Base-by-base conservation (phyloP, 64 coral and sea anemone genomes). In the Acropora tenuis region DNA sequence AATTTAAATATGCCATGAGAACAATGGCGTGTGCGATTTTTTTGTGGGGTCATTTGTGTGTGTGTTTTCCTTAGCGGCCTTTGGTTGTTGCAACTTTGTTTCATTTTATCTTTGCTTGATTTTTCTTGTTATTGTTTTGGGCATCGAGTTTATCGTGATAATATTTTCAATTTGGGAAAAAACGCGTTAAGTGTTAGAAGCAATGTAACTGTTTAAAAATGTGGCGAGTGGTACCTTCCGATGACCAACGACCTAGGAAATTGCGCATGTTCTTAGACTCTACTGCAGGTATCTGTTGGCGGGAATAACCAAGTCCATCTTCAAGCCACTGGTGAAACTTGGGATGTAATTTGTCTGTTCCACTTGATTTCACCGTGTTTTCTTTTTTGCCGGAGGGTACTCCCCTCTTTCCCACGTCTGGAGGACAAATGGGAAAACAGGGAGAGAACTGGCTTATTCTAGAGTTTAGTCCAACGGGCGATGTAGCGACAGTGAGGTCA, bases 251-350 rank as follows among this genome's bases (percentile, higher is more conserved):
- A 11, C 60, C 16, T 12, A 15, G 16, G 60, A 63, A 63, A 11
- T 15, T 63, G 7, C 60, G 30, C 30, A 30, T 30, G 11, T 63
- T 63, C 60, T 7, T 55, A 63, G 60, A 11, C 10, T 63, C 13
- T 71, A 3, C 18, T 8, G 68, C 4, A 9, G 43, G 15, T 48
- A 13, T 4, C 49, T 78, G 45, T 42, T 78, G 75, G 45, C 15
- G 75, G 49, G 75, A 48, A 78, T 44, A 78, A 12, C 13, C 44
- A 5, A 42, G 75, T 48, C 4, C 13, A 4, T 78, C 17, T 78
- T 78, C 46, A 5, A 78, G 18, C 75, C 75, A 78, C 13, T 45
- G 44, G 45, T 45, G 75, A 78, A 78, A 48, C 45, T 78, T 78
- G 10, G 41, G 73, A 44, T 45, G 73, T 12, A 75, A 75, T 45